These are phyloP conservation scores for Muntiacus muntjak DNA, from an alignment of 2,113 vertebrate species.

Conservation along the genomic window DNA sequence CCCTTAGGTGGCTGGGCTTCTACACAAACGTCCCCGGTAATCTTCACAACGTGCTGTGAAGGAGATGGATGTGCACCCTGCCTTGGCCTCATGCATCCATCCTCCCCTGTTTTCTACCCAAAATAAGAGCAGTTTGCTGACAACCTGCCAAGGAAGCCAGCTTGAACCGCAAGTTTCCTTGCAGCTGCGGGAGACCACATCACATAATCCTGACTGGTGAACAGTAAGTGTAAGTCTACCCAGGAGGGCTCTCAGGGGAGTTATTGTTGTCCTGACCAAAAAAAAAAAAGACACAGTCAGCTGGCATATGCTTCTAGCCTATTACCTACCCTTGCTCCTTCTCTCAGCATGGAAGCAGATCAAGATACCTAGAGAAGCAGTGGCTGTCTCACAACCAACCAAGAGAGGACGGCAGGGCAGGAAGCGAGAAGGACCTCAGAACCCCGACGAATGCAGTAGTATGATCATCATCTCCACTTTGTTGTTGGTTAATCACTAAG, in stretches of 20 bases:
- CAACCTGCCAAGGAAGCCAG: neutral
- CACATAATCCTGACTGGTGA: neutral
- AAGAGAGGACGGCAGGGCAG: neutral
- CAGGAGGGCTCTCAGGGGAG: neutral
- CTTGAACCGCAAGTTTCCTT: neutral
- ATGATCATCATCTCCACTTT: neutral
- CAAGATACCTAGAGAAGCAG: neutral
- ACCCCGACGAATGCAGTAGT: neutral
- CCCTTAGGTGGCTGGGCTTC: neutral
- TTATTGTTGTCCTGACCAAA: neutral
- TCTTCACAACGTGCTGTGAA: neutral
- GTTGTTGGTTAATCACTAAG: neutral
- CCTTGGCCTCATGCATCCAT: neutral
- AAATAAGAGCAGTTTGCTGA: neutral
- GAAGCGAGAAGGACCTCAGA: neutral
- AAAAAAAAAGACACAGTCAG: neutral
- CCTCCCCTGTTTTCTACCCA: neutral
- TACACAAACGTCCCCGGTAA: neutral
- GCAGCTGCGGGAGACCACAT: neutral
- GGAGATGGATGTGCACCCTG: neutral
- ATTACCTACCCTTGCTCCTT: neutral
- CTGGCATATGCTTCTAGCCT: neutral
- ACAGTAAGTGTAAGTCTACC: neutral
- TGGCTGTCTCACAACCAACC: neutral
- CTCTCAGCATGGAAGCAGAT: neutral